phyloP scores from a whole-genome alignment of 2,888 invertebrate species.

The Macrophya alboannulata region DNA sequence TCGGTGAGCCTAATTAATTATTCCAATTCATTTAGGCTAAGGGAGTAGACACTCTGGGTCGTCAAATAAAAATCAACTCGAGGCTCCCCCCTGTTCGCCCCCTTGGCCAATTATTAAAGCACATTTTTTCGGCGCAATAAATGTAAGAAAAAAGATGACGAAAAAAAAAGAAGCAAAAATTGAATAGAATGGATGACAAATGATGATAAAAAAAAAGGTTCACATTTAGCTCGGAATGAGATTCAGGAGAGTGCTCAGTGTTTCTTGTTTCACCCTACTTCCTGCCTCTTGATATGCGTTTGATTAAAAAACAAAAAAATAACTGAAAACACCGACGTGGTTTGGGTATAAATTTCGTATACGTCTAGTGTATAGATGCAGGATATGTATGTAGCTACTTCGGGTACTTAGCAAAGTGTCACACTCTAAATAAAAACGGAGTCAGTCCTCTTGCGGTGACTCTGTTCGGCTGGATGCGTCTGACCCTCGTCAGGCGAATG shows the following conservation, averaged over 20 bases:
- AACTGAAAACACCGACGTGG: neutral
- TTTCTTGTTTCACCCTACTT: neutral
- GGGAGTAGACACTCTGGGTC: neutral
- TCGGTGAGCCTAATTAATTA: slow-evolving; percentile 42
- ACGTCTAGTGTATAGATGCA: neutral
- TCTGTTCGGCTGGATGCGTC: neutral
- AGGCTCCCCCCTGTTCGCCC: neutral
- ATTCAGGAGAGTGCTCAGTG: neutral
- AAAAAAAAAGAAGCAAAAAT: neutral
- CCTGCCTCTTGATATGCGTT: neutral
- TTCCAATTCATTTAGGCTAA: slow-evolving; percentile 21
- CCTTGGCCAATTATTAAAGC: neutral
- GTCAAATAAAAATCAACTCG: slow-evolving; percentile 4
- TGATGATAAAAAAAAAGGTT: neutral
- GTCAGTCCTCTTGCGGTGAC: slow-evolving; percentile 32
- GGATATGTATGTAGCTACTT: neutral
- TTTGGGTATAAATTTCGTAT: neutral
- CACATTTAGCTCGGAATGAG: neutral
- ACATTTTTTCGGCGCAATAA: neutral
- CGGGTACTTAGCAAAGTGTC: slow-evolving; percentile 40
- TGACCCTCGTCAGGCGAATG: slow-evolving; percentile 49
- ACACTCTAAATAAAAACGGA: slow-evolving; percentile 30
- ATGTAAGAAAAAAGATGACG: neutral
- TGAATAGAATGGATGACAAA: neutral
- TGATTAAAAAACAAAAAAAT: neutral